phyloP scores from a whole-genome alignment of 2,888 invertebrate species.

The Taphrorychus bicolor region DNA sequence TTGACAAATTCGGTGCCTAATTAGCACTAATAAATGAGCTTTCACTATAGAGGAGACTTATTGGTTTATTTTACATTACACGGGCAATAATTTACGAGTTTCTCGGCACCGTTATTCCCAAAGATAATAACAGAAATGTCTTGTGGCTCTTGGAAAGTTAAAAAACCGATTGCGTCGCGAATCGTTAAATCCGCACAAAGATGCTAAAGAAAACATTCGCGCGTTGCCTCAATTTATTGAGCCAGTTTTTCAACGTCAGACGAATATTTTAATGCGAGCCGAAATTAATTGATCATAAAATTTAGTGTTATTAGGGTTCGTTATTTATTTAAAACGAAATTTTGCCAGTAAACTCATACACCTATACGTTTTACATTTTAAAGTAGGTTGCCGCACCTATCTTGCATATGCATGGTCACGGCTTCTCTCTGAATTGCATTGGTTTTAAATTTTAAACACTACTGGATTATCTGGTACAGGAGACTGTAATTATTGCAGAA shows the following conservation, averaged over 20 bases:
- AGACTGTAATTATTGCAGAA: background rate
- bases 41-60: too few species aligned
- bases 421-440: conserved; percentile 23
- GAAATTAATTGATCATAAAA: conserved; percentile 32
- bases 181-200: conserved; percentile 1
- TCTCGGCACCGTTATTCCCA: background rate
- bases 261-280: conserved; percentile 13
- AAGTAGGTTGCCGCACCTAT: conserved; percentile 31
- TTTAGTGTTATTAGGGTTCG: conserved; percentile 32
- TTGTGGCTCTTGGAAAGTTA: too few species aligned
- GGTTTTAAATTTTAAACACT: conserved; percentile 21
- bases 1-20: too few species aligned
- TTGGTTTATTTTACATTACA: too few species aligned
- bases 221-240: conserved; percentile 2
- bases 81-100: background rate
- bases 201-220: conserved; percentile 4
- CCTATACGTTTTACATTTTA: conserved; percentile 19
- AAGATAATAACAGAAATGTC: background rate
- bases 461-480: conserved; percentile 10
- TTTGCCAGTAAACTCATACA: conserved; percentile 33
- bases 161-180: background rate
- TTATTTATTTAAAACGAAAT: conserved; percentile 32
- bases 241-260: conserved; percentile 13
- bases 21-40: too few species aligned
- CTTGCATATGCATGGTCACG: conserved; percentile 31